These are phyloP conservation scores for cattle (Bos taurus) DNA, from an alignment of 2,113 vertebrate genomes.

Conservation along the genomic window DNA sequence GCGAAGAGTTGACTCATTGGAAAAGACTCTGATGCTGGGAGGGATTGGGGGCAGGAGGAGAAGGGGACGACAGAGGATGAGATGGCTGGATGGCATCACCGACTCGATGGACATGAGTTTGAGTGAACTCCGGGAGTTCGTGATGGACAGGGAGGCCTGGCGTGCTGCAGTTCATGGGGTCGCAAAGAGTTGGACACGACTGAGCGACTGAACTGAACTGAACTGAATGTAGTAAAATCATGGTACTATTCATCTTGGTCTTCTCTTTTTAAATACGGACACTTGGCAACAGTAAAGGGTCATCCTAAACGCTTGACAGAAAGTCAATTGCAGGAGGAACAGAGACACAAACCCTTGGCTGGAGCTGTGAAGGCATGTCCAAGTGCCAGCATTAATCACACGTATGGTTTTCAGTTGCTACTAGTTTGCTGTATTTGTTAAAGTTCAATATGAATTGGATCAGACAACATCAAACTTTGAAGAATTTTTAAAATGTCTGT, in stretches of 20 bases:
- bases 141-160: no score
- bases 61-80: no score
- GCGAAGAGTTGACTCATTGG: no score
- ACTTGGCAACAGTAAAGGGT: neutral
- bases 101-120: no score
- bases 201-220: no score
- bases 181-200: no score
- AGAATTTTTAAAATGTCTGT: neutral
- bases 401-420: neutral
- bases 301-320: neutral
- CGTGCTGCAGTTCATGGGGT: no score
- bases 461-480: neutral
- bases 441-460: neutral
- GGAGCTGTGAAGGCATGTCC: neutral
- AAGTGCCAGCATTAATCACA: neutral
- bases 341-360: neutral
- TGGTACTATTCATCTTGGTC: neutral
- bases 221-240: neutral
- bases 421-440: neutral
- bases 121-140: no score
- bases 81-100: no score
- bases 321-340: neutral
- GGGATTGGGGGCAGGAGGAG: no score
- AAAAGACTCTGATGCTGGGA: no score
- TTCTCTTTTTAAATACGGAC: neutral